Conservation (phyloP, 2,888 invertebrate genomes). For the Platycnemis pennipes region DNA sequence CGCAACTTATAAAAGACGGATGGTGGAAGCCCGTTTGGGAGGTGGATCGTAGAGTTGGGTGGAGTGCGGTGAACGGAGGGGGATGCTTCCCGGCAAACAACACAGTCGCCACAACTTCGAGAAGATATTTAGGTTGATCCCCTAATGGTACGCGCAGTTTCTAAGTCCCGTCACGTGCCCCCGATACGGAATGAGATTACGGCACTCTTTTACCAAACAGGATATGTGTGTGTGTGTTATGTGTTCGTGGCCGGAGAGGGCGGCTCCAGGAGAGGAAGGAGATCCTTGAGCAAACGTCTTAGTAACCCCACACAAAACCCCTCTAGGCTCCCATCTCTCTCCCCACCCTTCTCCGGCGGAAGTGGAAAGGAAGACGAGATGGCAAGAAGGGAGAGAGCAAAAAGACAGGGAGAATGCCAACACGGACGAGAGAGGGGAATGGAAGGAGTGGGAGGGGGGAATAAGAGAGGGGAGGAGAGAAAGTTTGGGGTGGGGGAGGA, state of each 20-base stretch:
- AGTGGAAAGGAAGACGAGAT: not conserved
- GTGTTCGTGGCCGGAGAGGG: not conserved
- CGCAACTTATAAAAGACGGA: constrained; percentile 39
- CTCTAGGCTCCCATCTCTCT: not conserved
- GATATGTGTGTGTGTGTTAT: constrained; percentile 6
- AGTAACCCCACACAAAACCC: constrained; percentile 18
- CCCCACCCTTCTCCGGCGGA: not conserved
- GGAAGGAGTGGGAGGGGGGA: not conserved
- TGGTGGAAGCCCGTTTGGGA: not conserved
- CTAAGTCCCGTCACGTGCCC: constrained; percentile 51
- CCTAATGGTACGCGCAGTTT: constrained; percentile 43
- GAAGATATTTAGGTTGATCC: constrained; percentile 61
- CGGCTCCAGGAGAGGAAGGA: not conserved
- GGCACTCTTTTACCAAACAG: constrained; percentile 49
- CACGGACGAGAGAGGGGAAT: not conserved
- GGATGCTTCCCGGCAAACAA: constrained; percentile 52
- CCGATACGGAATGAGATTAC: constrained; percentile 59
- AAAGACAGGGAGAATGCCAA: not conserved
- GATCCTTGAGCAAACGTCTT: constrained; percentile 38
- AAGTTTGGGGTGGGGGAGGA: not conserved
- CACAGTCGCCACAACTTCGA: constrained; percentile 25
- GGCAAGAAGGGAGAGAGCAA: not conserved
- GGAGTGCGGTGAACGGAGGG: not conserved
- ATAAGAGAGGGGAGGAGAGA: not conserved
- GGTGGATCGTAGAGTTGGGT: not conserved